These are phyloP conservation scores for Ceryle rudis DNA, from an alignment of 2,797 vertebrate species.

Conservation along the genomic window DNA sequence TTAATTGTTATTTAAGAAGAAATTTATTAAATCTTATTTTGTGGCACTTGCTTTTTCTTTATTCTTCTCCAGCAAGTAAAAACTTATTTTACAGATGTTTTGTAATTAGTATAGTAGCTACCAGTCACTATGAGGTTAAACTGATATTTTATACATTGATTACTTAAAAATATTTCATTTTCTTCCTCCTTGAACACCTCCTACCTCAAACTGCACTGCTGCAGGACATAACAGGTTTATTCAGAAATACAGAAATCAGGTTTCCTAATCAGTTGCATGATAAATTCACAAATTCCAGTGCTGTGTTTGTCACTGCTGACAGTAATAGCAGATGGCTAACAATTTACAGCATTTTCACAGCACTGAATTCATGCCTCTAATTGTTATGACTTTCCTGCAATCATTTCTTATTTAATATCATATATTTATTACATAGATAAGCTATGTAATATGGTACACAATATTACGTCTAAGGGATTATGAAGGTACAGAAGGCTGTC, in stretches of 20 bases:
- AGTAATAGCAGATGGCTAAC: background rate
- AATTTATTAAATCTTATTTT: background rate
- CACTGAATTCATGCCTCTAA: background rate
- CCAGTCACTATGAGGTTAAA: background rate
- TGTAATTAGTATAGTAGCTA: background rate
- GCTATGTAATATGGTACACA: background rate
- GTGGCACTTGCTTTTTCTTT: background rate
- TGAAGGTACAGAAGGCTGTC: background rate
- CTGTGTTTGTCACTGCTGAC: background rate
- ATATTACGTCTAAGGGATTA: background rate
- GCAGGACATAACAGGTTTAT: background rate
- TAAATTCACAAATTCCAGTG: background rate
- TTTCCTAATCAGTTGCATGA: background rate
- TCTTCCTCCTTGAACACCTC: background rate
- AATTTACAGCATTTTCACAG: background rate
- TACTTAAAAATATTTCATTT: background rate
- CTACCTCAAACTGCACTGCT: background rate
- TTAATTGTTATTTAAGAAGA: background rate
- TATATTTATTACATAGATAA: background rate
- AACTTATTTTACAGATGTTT: background rate
- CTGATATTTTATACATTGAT: background rate
- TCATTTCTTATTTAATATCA: background rate
- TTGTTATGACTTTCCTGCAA: background rate
- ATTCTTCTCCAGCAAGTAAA: background rate
- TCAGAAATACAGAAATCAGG: background rate